These are phyloP conservation scores for Hypselothyrea guttata DNA, from an alignment of 2,888 invertebrate species.

Conservation along the genomic window DNA sequence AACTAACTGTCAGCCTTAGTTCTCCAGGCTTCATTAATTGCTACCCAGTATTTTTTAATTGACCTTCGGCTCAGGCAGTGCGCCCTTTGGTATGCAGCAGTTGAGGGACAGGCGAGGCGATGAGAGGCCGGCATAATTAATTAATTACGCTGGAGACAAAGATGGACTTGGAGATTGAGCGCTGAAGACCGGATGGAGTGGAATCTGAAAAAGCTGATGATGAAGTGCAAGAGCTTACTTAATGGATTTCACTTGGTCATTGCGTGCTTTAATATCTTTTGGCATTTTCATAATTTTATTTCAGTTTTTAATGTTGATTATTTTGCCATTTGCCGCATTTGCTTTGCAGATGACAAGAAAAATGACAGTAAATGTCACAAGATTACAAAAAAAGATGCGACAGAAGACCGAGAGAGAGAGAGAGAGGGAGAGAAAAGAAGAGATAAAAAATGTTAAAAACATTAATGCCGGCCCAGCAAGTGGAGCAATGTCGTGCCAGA, in stretches of 20 bases:
- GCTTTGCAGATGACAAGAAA: slow-evolving; percentile 49
- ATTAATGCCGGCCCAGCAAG: slow-evolving; percentile 52
- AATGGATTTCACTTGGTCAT: slow-evolving; percentile 69
- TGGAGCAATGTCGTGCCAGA: slow-evolving; percentile 73
- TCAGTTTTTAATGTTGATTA: slow-evolving; percentile 48
- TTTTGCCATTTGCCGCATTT: slow-evolving; percentile 56
- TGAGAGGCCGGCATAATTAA: slow-evolving; percentile 34
- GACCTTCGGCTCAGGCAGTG: slow-evolving; percentile 57
- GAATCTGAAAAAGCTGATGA: slow-evolving; percentile 7
- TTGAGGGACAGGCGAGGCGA: slow-evolving; percentile 19
- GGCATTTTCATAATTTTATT: slow-evolving; percentile 49
- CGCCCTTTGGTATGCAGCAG: slow-evolving; percentile 38
- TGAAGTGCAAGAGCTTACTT: slow-evolving; percentile 35
- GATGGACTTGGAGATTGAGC: slow-evolving; percentile 6
- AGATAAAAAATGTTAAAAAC: slow-evolving; percentile 29
- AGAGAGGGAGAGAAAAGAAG: slow-evolving; percentile 1
- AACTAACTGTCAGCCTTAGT: not conserved
- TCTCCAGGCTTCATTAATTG: slow-evolving; percentile 49
- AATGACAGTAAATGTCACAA: slow-evolving; percentile 59
- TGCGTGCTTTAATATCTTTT: slow-evolving; percentile 60
- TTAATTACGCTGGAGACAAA: slow-evolving; percentile 22
- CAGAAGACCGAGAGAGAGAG: not conserved
- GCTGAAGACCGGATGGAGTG: not conserved
- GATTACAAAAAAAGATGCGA: slow-evolving; percentile 24
- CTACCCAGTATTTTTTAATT: slow-evolving; percentile 66